Percentiles rank a stretch among this genome's conserved stretches.
Evolutionary conservation across 2,888 invertebrate genomes (phyloP).

Genomic region (Metopia argyrocephala): DNA sequence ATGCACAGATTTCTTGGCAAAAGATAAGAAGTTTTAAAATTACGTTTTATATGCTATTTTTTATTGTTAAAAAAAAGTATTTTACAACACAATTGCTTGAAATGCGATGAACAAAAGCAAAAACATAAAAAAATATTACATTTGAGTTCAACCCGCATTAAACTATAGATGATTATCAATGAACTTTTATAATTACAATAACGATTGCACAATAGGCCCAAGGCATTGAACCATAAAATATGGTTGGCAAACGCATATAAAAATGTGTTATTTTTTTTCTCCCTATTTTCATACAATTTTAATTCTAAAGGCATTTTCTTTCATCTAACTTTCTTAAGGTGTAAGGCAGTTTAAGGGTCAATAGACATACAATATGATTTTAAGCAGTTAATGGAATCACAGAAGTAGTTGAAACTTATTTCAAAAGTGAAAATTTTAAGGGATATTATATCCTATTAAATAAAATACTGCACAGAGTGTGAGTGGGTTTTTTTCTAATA

Average conservation of each 20-base stretch:
- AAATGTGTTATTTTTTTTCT: background rate
- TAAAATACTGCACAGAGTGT: no score
- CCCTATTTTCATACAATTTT: background rate
- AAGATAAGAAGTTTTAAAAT: background rate
- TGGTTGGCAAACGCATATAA: background rate
- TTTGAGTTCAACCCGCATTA: slow-evolving; percentile 42
- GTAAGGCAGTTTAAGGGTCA: no score
- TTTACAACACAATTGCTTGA: background rate
- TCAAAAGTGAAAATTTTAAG: no score
- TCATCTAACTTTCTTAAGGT: no score
- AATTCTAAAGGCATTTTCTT: no score
- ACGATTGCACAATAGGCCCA: slow-evolving; percentile 15
- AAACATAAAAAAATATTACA: background rate
- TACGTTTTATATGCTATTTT: background rate
- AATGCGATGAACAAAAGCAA: background rate
- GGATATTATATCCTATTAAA: no score
- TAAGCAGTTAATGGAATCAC: no score
- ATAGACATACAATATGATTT: no score
- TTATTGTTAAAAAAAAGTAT: no score
- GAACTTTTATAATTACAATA: slow-evolving; percentile 14
- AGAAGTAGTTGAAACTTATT: no score
- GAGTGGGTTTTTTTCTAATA: no score
- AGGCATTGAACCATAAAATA: slow-evolving; percentile 52
- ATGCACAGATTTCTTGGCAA: slow-evolving; percentile 38
- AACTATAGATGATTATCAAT: slow-evolving; percentile 38